phyloP scores from a whole-genome alignment of 1,140 invertebrate species.

The Magallana ariakensis region DNA sequence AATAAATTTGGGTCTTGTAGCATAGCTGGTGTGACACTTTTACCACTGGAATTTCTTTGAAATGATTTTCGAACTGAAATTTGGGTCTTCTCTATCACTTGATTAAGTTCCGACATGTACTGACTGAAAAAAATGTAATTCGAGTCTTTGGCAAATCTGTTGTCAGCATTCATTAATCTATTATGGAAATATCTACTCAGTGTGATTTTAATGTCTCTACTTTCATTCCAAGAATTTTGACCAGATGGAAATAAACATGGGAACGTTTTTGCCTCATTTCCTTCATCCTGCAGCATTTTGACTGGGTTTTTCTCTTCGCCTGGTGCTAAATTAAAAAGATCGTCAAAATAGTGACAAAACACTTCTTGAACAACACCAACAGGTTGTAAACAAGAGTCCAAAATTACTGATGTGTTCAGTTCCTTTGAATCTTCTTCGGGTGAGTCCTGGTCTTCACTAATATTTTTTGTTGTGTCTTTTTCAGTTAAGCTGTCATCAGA shows the following conservation, averaged over 20 bases:
- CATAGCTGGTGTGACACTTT: conserved; percentile 37
- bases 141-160: conserved; percentile 42
- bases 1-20: conserved; percentile 33
- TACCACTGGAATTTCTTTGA: not conserved
- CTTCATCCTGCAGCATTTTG: conserved; percentile 45
- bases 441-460: not conserved
- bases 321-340: not conserved
- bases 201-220: conserved; percentile 32
- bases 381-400: not conserved
- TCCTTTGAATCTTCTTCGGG: not conserved
- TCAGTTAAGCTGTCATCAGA: not conserved
- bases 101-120: conserved; percentile 49
- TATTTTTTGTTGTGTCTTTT: not conserved
- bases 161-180: conserved; percentile 51
- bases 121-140: not conserved
- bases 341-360: too few relatives aligned
- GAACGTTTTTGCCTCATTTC: conserved; percentile 49
- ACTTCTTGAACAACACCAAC: too few relatives aligned
- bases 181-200: conserved; percentile 48
- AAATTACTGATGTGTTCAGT: not conserved
- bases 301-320: conserved; percentile 46
- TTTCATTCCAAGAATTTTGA: conserved; percentile 43
- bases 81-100: not conserved
- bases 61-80: conserved; percentile 45
- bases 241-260: conserved; percentile 42